These are phyloP conservation scores for Dermolepida albohirtum DNA, from an alignment of 2,888 invertebrate species.

Conservation along the genomic window DNA sequence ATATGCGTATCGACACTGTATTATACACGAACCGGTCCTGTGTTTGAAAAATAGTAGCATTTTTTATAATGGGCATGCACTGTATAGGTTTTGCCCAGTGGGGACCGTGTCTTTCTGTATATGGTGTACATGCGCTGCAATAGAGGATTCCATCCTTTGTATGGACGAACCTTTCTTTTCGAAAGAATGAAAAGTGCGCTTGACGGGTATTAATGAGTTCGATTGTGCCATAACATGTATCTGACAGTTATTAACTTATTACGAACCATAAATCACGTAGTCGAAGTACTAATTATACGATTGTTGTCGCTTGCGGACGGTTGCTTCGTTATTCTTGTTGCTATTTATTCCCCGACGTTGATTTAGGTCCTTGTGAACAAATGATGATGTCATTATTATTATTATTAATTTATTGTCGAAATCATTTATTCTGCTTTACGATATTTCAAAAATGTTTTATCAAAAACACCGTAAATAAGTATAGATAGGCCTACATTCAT, in stretches of 20 bases:
- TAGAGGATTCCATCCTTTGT: slow-evolving; percentile 9
- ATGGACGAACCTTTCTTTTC: slow-evolving; percentile 15
- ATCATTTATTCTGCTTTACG: no score
- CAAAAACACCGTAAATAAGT: no score
- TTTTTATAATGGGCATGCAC: slow-evolving; percentile 9
- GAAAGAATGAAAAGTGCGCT: slow-evolving; percentile 49
- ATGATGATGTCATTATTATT: no score
- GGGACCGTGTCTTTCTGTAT: slow-evolving; percentile 27
- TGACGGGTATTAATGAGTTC: slow-evolving; percentile 60
- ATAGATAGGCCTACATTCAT: no score
- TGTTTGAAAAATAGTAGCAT: slow-evolving; percentile 24
- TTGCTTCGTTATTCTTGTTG: slow-evolving; percentile 17
- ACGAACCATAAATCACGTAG: slow-evolving; percentile 58
- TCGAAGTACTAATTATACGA: slow-evolving; percentile 58
- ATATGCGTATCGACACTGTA: slow-evolving; percentile 40
- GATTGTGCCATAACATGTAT: slow-evolving; percentile 59
- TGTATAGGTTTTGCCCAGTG: neutral
- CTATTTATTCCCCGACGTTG: neutral
- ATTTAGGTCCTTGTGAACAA: no score
- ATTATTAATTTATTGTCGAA: no score
- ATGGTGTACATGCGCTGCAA: slow-evolving; percentile 9
- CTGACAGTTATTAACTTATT: slow-evolving; percentile 62
- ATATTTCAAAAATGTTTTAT: no score
- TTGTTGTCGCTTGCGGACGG: slow-evolving; percentile 49
- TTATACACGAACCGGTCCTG: slow-evolving; percentile 23